Evolutionary conservation across 2,113 vertebrate species (phyloP).

Genomic region (Pangasianodon hypophthalmus): DNA sequence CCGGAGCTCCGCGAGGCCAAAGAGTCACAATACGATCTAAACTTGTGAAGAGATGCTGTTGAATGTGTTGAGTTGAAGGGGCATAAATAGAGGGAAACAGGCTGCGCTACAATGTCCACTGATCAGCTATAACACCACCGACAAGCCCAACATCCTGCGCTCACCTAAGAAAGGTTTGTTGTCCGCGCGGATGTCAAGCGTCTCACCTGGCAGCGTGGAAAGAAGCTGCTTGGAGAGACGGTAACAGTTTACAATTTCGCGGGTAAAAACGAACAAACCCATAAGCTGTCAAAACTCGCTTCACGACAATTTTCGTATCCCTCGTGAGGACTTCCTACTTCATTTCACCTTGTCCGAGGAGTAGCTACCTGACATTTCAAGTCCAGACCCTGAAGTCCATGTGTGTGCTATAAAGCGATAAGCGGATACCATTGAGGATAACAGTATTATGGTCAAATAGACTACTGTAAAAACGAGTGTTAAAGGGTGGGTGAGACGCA

Average conservation of each 20-base stretch:
- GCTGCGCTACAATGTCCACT: background rate
- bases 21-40: constrained; percentile 51
- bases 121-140: background rate
- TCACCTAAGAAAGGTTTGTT: constrained; percentile 3
- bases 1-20: constrained; percentile 39
- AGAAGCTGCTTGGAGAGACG: constrained; percentile 59
- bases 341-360: constrained; percentile 32
- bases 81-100: too few relatives aligned
- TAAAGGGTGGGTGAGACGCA: constrained; percentile 66
- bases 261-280: constrained; percentile 45
- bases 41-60: constrained; percentile 54
- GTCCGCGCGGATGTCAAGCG: constrained; percentile 65
- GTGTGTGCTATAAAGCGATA: background rate
- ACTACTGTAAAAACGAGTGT: constrained; percentile 32
- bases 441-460: constrained; percentile 28
- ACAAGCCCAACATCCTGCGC: constrained; percentile 41
- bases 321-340: constrained; percentile 49
- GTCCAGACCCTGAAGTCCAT: background rate
- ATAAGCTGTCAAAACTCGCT: constrained; percentile 65
- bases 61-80: background rate
- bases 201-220: constrained; percentile 56
- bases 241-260: constrained; percentile 60
- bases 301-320: constrained; percentile 42
- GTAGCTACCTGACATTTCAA: constrained; percentile 14
- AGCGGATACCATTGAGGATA: background rate